Conservation (phyloP, 2,113 vertebrate genomes). For the Apistogramma diplotaenia region DNA sequence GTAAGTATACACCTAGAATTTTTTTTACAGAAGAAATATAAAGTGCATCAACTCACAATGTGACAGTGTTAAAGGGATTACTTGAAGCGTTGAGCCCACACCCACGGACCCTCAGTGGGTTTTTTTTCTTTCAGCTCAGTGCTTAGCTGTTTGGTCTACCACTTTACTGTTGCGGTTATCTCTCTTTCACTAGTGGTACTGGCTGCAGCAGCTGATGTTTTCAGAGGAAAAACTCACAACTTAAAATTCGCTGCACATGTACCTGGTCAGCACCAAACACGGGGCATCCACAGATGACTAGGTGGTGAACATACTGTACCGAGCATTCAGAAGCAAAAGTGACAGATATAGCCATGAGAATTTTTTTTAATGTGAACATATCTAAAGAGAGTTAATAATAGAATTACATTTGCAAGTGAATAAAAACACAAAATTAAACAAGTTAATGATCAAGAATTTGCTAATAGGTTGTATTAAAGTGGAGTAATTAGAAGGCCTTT, state of each 20-base stretch:
- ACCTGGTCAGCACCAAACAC: neutral
- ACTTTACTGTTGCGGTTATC: neutral
- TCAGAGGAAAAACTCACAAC: neutral
- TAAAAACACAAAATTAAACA: neutral
- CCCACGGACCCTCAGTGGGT: neutral
- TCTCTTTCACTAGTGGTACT: neutral
- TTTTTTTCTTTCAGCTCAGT: neutral
- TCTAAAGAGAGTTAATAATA: neutral
- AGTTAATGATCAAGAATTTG: neutral
- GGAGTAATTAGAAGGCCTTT: neutral
- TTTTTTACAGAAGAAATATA: neutral
- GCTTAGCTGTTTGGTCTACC: neutral
- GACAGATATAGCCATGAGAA: too few species aligned
- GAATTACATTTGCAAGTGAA: neutral
- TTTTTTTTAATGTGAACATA: neutral
- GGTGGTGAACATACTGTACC: neutral
- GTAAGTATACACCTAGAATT: neutral
- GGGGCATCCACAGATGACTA: neutral
- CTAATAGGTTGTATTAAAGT: neutral
- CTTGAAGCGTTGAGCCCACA: neutral
- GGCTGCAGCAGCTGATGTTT: neutral
- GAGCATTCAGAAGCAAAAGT: neutral
- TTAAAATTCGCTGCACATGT: neutral
- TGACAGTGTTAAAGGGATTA: neutral
- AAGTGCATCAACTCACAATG: neutral